Evolutionary conservation across 2,113 vertebrate species (phyloP), one percentile per base, ranked within the genome.

Genomic region (Melanotaenia duboulayi): DNA sequence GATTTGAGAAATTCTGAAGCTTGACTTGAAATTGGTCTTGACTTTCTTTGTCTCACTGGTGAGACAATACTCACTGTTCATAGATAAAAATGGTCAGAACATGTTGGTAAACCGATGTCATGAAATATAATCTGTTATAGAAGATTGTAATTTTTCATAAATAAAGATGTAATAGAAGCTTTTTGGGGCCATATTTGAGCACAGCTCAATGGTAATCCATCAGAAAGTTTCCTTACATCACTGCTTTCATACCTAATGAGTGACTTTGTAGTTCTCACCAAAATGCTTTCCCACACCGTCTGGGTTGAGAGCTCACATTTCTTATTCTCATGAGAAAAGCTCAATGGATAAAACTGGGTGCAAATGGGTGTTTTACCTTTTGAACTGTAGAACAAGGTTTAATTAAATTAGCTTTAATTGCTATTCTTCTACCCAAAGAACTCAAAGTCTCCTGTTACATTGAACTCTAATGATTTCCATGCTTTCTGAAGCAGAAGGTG

Each of bases 381-480:
- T 78, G 81, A 85, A 87, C 79, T 46, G 39, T 46, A 80, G 70
- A 51, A 74, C 79, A 56, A 56, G 23, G 42, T 89, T 87, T 86
- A 83, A 87, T 89, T 73, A 20, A 90, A 83, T 89, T 80, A 85
- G 20, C 73, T 82, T 83, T 83, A 86, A 85, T 82, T 85, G 70
- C 57, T 48, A 28, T 82, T 83, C 70, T 68, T 86, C 80, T 82
- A 49, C 40, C 48, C 10, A 10, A 56, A 39, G 68, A 85, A 61
- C 58, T 63, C 48, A 76, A 68, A 65, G 76, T 85, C 83, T 87
- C 70, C 24, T 83, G 52, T 84, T 78, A 86, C 83, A 61, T 81
- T 65, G 57, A 70, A 49, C 57, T n/a, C 22, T 44, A 90, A 91
- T 82, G 74, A 84, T 64, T 82, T 89, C 86, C 86, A 91, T 79